Evolutionary conservation across 2,888 invertebrate genomes (phyloP), one percentile per base, ranked within the genome.

Genomic region (Synergus gifuensis): DNA sequence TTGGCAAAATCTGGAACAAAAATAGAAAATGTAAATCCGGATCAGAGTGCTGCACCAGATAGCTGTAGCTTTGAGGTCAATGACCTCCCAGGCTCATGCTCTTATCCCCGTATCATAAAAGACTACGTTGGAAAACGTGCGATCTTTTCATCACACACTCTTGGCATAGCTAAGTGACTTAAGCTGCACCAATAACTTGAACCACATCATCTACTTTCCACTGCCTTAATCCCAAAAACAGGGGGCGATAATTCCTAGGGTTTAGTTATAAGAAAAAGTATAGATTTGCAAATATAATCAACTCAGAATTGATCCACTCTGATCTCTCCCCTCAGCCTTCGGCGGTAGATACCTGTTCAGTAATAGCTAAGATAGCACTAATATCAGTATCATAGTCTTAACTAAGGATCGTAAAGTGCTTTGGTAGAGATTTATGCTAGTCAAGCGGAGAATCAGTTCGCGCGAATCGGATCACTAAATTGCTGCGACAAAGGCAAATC

Each of bases 1-100:
- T 58, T 73, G n/a, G n/a, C 66, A 73, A 73, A 73, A 73, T 73
- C 73, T 73, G 73, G n/a, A 73, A 73, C 40, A 40, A 73, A 58
- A 49, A 54, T 58, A 40, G 36, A 73, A 73, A 54, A 40, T 73
- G 36, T 73, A 73, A 58, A 73, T 73, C 73, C 40, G 54, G 54
- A 54, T 58, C 54, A 54, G 49, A 73, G 69, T n/a, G 73, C 73
- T 73, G 73, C 40, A 54, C 73, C 73, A 58, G 54, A 73, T 73
- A 73, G 54, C 73, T 73, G 49, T 73, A 58, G 54, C 54, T 36
- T 73, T 58, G 16, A 49, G 73, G 73, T 73, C 73, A 73, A 73
- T 58, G 54, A 73, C 73, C 73, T 73, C 73, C 73, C 36, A 73
- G 73, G 73, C 18, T 58, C 54, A 12, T 58, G 73, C 73, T 73